These are phyloP conservation scores for Salarias fasciatus DNA, from an alignment of 2,797 vertebrate genomes.

Conservation along the genomic window DNA sequence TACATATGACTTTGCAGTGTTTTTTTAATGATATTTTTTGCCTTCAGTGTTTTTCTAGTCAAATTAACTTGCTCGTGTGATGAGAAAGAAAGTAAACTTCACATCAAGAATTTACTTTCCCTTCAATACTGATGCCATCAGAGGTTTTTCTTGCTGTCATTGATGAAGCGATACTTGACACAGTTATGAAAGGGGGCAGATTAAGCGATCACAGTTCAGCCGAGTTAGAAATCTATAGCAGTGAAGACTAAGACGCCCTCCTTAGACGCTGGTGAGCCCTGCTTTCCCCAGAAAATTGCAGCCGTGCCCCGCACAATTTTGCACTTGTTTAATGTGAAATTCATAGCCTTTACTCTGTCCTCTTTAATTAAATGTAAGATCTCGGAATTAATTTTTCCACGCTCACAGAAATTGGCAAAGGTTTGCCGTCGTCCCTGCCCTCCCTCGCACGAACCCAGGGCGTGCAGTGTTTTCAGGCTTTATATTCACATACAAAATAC, in stretches of 20 bases:
- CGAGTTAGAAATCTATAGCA: conserved; percentile 9
- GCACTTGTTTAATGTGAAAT: background rate
- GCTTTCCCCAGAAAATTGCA: background rate
- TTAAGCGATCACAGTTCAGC: background rate
- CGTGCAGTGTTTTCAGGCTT: conserved; percentile 22
- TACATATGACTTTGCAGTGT: too few species aligned
- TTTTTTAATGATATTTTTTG: too few species aligned
- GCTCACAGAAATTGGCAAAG: background rate
- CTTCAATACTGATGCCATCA: too few species aligned
- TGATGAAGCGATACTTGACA: too few species aligned
- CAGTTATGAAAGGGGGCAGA: too few species aligned
- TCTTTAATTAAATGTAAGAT: conserved; percentile 12
- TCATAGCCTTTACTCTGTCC: background rate
- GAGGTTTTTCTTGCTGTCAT: background rate
- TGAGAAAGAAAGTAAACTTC: too few species aligned
- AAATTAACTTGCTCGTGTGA: too few species aligned
- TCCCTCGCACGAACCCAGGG: background rate
- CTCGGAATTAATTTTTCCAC: conserved; percentile 4
- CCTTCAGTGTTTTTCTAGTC: too few species aligned
- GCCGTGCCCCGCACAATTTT: background rate
- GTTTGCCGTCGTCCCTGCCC: conserved; percentile 2
- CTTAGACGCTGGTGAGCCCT: background rate
- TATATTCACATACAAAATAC: conserved; percentile 37
- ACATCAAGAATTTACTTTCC: too few species aligned
- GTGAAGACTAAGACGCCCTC: background rate